Percentiles rank a stretch among this genome's conserved stretches.
Conservation (phyloP, 2,797 vertebrate genomes). For the Pogonophryne albipinna region DNA sequence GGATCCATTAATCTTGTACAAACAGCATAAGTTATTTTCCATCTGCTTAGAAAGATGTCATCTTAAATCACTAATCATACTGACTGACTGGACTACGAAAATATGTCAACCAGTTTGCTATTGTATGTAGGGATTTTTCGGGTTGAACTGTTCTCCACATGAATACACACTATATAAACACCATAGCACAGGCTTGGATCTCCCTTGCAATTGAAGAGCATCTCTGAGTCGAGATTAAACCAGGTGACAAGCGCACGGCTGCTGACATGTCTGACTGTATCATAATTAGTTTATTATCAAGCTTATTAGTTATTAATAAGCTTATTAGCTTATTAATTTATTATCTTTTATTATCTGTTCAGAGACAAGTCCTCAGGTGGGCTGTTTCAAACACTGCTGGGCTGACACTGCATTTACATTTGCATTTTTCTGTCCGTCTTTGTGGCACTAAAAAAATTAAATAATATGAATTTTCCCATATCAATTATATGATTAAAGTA, state of each 20-base stretch:
- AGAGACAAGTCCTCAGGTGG: conserved; percentile 45
- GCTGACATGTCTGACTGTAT: conserved; percentile 52
- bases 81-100: conserved; percentile 20
- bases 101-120: background rate
- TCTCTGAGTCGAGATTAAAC: conserved; percentile 8
- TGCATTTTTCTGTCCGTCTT: conserved; percentile 6
- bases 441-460: conserved; percentile 1
- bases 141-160: background rate
- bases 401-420: conserved; percentile 31
- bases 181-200: background rate
- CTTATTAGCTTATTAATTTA: too few relatives aligned
- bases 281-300: conserved; percentile 69
- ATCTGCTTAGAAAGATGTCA: conserved; percentile 36
- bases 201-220: background rate
- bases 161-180: background rate
- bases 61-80: conserved; percentile 37
- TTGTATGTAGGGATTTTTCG: background rate
- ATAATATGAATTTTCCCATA: too few relatives aligned
- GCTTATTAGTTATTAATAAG: too few relatives aligned
- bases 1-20: conserved; percentile 44
- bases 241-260: conserved; percentile 46
- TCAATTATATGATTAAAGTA: too few relatives aligned
- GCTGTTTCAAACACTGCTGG: conserved; percentile 57
- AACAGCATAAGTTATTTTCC: conserved; percentile 33
- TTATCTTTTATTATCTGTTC: too few relatives aligned